Evolutionary conservation across 2,888 invertebrate genomes (phyloP).

Genomic region (Megastigmus dorsalis): DNA sequence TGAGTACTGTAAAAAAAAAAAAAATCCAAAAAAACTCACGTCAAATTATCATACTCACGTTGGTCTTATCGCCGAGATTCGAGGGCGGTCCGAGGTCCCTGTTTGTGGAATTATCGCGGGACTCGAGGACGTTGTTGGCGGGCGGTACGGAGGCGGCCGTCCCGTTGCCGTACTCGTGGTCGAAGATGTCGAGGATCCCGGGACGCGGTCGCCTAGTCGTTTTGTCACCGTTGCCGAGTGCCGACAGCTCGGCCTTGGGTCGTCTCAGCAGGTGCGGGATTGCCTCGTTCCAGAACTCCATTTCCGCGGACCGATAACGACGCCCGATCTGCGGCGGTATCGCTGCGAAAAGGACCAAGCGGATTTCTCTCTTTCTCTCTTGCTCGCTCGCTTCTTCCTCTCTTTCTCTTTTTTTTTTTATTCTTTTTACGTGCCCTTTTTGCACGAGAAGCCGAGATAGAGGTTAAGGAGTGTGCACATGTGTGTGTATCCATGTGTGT

Average conservation of each 20-base stretch:
- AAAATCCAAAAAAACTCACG: no score
- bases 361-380: background rate
- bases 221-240: background rate
- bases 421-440: background rate
- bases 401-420: background rate
- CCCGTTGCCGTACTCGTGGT: constrained; percentile 64
- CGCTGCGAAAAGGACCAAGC: constrained; percentile 75
- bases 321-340: constrained; percentile 84
- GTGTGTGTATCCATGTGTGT: no score
- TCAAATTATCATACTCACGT: no score
- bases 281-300: constrained; percentile 89
- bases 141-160: background rate
- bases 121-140: constrained; percentile 9
- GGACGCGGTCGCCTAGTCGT: constrained; percentile 62
- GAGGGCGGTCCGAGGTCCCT: background rate
- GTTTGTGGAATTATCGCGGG: constrained; percentile 4
- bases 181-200: constrained; percentile 63
- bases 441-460: background rate
- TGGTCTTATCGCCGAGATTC: constrained; percentile 30
- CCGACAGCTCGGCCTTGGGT: constrained; percentile 64
- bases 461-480: no score
- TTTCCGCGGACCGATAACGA: constrained; percentile 85
- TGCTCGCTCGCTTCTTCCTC: background rate
- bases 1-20: no score
- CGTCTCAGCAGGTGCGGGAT: constrained; percentile 83